Conservation (phyloP, 2,113 vertebrate species). For the Microtus oregoni region DNA sequence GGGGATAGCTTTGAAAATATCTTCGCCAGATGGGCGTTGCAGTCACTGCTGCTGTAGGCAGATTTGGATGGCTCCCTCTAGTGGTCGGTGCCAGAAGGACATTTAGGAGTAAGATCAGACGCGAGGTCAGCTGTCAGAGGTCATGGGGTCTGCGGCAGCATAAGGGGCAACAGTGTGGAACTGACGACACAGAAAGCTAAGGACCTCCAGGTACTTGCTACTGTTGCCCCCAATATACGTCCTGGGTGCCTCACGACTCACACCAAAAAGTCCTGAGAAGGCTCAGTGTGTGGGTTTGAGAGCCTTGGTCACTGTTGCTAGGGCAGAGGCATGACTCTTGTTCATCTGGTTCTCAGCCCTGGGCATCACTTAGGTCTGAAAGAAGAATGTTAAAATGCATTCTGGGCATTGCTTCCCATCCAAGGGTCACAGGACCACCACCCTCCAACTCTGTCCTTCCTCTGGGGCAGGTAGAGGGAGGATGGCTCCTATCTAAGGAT, state of each 20-base stretch:
- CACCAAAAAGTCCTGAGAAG: not conserved
- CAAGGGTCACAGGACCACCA: not conserved
- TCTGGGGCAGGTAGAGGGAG: not conserved
- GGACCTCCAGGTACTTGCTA: not conserved
- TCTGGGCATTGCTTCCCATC: not conserved
- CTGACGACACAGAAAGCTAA: not conserved
- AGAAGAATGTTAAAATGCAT: not conserved
- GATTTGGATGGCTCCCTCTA: not conserved
- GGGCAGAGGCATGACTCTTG: too few species aligned
- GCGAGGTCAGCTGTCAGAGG: too few species aligned
- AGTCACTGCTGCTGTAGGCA: not conserved
- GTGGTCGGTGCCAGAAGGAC: not conserved
- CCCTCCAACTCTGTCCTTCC: not conserved
- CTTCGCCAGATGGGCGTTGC: rapidly evolving
- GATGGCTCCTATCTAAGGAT: not conserved
- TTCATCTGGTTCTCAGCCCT: not conserved
- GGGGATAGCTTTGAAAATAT: not conserved
- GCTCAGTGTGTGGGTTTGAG: not conserved
- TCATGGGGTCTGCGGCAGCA: not conserved
- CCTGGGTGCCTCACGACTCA: not conserved
- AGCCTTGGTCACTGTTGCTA: not conserved
- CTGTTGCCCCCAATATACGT: not conserved
- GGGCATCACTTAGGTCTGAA: not conserved
- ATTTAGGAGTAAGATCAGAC: not conserved
- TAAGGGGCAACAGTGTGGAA: not conserved